These are phyloP conservation scores for Chelidonichthys spinosus DNA, from an alignment of 2,797 vertebrate genomes.

Conservation along the genomic window DNA sequence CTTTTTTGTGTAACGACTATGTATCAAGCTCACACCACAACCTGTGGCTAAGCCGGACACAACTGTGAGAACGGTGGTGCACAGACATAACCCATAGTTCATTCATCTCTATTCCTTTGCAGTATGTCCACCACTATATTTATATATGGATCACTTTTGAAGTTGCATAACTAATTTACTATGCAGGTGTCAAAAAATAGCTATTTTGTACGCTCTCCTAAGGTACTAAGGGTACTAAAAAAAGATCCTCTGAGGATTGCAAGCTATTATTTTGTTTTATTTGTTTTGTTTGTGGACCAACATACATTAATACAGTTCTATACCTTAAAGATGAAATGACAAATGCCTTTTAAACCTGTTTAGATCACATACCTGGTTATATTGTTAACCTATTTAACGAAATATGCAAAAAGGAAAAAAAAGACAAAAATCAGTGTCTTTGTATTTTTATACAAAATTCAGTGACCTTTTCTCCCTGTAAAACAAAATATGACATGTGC, in stretches of 20 bases:
- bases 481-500: too few relatives aligned
- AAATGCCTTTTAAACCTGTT: too few relatives aligned
- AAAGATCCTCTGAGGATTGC: conserved; percentile 36
- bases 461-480: too few relatives aligned
- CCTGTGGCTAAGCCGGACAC: conserved; percentile 56
- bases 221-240: conserved; percentile 69
- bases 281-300: conserved; percentile 31
- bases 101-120: conserved; percentile 60
- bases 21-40: conserved; percentile 61
- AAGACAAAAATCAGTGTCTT: too few relatives aligned
- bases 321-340: neutral
- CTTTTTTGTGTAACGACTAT: conserved; percentile 54
- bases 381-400: too few relatives aligned
- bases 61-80: conserved; percentile 62
- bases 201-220: conserved; percentile 44
- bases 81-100: conserved; percentile 57
- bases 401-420: too few relatives aligned
- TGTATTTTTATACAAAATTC: too few relatives aligned
- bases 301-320: conserved; percentile 23
- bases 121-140: conserved; percentile 74
- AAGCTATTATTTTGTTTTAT: conserved; percentile 38
- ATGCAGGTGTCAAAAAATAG: conserved; percentile 48
- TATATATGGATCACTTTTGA: conserved; percentile 59
- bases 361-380: too few relatives aligned
- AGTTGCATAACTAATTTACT: conserved; percentile 45